These are phyloP conservation scores for Takifugu rubripes DNA, from an alignment of 2,797 vertebrate species.

Conservation along the genomic window DNA sequence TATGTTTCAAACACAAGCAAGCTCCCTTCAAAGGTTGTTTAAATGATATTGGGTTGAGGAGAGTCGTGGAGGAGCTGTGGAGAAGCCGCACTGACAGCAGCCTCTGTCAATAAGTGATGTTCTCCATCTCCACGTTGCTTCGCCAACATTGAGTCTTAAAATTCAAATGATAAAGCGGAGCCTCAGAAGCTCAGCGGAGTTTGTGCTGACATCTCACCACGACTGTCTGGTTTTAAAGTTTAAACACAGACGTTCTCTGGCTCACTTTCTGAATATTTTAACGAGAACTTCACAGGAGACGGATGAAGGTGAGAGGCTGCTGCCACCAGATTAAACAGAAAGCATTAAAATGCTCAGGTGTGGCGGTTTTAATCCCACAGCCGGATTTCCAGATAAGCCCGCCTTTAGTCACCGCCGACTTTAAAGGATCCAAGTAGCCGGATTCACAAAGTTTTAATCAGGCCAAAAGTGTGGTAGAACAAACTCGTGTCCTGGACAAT, in stretches of 20 bases:
- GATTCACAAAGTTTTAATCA: too few relatives aligned
- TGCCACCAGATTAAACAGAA: conserved; percentile 32
- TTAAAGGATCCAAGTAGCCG: too few relatives aligned
- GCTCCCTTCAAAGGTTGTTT: too few relatives aligned
- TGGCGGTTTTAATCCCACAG: too few relatives aligned
- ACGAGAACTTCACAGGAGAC: conserved; percentile 53
- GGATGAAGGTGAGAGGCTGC: conserved; percentile 63
- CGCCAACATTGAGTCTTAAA: conserved; percentile 44
- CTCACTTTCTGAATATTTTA: conserved; percentile 58
- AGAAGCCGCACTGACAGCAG: conserved; percentile 4
- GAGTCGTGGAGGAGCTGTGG: too few relatives aligned
- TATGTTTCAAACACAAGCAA: too few relatives aligned
- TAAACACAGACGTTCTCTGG: conserved; percentile 49
- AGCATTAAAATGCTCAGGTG: too few relatives aligned
- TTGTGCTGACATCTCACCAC: conserved; percentile 46
- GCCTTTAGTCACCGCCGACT: too few relatives aligned
- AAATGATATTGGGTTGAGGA: too few relatives aligned
- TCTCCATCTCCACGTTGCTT: conserved; percentile 30
- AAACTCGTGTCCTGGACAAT: too few relatives aligned
- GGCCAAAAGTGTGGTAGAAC: too few relatives aligned
- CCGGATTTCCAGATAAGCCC: too few relatives aligned
- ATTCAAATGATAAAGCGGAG: conserved; percentile 41
- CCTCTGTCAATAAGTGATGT: conserved; percentile 46
- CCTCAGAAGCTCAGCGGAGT: conserved; percentile 29
- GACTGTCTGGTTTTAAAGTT: conserved; percentile 57